Evolutionary conservation across 2,797 vertebrate genomes (phyloP), one percentile per base, ranked within the genome.

Genomic region (Alectoris magna): DNA sequence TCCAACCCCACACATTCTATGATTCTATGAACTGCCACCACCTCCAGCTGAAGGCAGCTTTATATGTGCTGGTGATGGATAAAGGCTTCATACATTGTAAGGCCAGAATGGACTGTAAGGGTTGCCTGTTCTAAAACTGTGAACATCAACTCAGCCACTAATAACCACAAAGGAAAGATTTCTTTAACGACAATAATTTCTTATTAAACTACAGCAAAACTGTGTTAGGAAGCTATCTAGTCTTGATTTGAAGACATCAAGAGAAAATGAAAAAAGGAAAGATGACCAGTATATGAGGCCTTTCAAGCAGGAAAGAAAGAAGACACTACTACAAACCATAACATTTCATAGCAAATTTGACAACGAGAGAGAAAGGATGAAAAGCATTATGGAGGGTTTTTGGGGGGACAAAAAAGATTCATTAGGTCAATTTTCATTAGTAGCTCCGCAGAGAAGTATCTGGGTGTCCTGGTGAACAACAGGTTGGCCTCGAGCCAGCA

Each of bases 91-190:
- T 71, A 17, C 14, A 9, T 39, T 46, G 66, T 39, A 69, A 73
- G 26, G 31, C 8, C 34, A 55, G 17, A 38, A 66, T 24, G 34
- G 53, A 31, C 22, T 9, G 4, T 58, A 44, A 48, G 0, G 0
- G 18, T 46, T 49, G 7, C 38, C 48, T 64, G 3, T 38, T 58
- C 38, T 31, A 51, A 38, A 19, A 55, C 31, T 36, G 17, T 56
- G 67, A 76, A 49, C 36, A 55, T 8, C 38, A 51, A 27, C 24
- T 64, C 70, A 36, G 48, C 31, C 34, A 16, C 38, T 14, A n/a
- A 26, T 12, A 18, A 36, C 17, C 7, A 14, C 39, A 48, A 18
- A 21, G 78, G 51, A 53, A 73, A 38, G 5, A 38, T 63, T 51
- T 17, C 10, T 53, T 90, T 84, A 31, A 21, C 19, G 12, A 24